Evolutionary conservation across 2,797 vertebrate genomes (phyloP), one percentile per base, ranked within the genome.

Genomic region (Myotis findleyi): DNA sequence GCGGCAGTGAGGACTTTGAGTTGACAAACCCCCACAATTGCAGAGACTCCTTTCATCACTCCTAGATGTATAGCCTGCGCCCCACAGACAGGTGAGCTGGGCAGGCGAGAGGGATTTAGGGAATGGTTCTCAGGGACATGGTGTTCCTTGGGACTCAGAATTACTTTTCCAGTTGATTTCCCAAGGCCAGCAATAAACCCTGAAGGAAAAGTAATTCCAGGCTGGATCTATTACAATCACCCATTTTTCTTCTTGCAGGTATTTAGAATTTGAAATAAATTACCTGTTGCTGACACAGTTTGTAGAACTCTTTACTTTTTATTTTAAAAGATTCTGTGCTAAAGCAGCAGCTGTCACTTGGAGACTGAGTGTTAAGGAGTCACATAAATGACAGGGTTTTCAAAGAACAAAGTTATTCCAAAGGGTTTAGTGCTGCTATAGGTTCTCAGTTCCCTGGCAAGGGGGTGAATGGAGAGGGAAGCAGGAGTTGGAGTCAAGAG

Each of bases 161-260:
- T 64, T 64, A 38, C 71, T 77, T 95, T 96, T 95, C 71, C 72
- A 76, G 30, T 89, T 89, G 66, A 81, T 71, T 91, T 95, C 44
- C 33, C 44, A 14, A 88, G 33, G 81, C 64, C 47, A 75, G 71
- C 59, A 89, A 94, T 89, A 87, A 93, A 89, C 51, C 49, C 5
- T 51, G 25, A 95, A 90, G 59, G 59, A 62, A 95, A 85, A 94
- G 69, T n/a, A 84, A 23, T 44, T 94, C 55, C 53, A 84, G 75
- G 30, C n/a, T 73, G 25, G 21, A 41, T 57, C 59, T 83, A 7
- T 90, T 87, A 92, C 33, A 21, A 93, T 87, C 49, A 27, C n/a
- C 33, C 6, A 49, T 73, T 92, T 84, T 25, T 44, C 27, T 85
- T 71, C 92, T 51, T 41, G 75, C 71, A 84, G n/a, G 82, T 71